Conservation (phyloP, 2,888 invertebrate genomes). For the Orthonevra nobilis region DNA sequence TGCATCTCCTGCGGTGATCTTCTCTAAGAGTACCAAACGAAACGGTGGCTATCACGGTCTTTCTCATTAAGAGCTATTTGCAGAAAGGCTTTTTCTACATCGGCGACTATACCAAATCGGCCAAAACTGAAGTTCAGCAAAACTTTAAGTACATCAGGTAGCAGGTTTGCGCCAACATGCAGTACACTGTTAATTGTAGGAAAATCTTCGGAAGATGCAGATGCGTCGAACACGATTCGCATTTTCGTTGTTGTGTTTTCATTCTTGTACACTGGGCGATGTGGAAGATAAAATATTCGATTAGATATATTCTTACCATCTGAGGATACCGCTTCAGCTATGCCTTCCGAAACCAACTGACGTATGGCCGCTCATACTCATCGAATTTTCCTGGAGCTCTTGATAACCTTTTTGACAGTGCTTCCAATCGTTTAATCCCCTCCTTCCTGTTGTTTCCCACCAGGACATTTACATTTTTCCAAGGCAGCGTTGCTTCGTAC, state of each 20-base stretch:
- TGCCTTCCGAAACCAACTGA: conserved; percentile 2
- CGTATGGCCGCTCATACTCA: background rate
- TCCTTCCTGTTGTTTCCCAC: conserved; percentile 1
- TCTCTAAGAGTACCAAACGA: conserved; percentile 1
- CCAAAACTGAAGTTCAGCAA: conserved; percentile 21
- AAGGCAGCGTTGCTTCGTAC: background rate
- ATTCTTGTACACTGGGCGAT: conserved; percentile 8
- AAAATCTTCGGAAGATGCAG: background rate
- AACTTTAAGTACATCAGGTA: conserved; percentile 19
- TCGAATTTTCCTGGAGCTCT: background rate
- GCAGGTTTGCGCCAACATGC: conserved; percentile 8
- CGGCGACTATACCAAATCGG: conserved; percentile 23
- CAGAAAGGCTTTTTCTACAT: conserved; percentile 19
- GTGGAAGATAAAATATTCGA: conserved; percentile 20
- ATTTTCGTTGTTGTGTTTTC: conserved; percentile 9
- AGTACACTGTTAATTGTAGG: conserved; percentile 14
- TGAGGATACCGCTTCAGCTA: background rate
- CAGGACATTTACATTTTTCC: background rate
- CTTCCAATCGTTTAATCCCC: conserved; percentile 7
- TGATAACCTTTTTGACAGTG: conserved; percentile 1
- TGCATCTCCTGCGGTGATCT: background rate
- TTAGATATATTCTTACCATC: background rate
- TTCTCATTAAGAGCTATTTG: conserved; percentile 5
- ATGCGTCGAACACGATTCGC: conserved; percentile 9
- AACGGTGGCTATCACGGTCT: conserved; percentile 16